Evolutionary conservation across 2,888 invertebrate species (phyloP), one percentile per base, ranked within the genome.

Genomic region (Mesorhabditis sp.): DNA sequence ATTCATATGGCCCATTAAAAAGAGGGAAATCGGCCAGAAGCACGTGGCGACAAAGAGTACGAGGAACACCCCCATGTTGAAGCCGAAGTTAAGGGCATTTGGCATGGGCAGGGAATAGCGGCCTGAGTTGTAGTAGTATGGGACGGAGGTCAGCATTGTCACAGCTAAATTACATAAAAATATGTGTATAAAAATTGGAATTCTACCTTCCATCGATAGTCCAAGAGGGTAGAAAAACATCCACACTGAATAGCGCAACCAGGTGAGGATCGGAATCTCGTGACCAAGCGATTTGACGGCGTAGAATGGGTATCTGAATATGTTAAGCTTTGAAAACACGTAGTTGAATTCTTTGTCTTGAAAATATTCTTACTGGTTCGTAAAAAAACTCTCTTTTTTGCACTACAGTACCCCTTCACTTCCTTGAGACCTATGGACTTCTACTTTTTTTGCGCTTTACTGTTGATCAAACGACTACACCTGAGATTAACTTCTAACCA

Each of bases 221-320:
- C 95, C 95, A 61, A 94, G 86, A 0, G 96, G 96, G 87, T 95
- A 96, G 0, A 95, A 89, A 0, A 93, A 91, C 76, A 96, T 93
- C 95, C 95, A 97, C 70, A 93, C 89, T 0, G 93, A 92, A 87
- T 96, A 95, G 15, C 96, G 90, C 4, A 96, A 87, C 95, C 95
- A 96, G 0, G 93, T 95, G 6, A 96, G 86, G 4, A 92, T 82
- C 65, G 90, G 89, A 45, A 92, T 89, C 72, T 93, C 91, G 43
- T 90, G 90, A 71, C 92, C 91, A 82, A 93, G 90, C 0, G 93
- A 87, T 82, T 92, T 91, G 0, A 91, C 89, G 84, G 95, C 91
- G 87, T 96, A 96, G 87, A 91, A 96, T 0, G 95, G 95, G 88
- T 95, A 96, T 82, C 95, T 93, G 76, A 43, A 80, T 76, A 45